Conservation (phyloP, 30 jellyfish, hydroid and myxozoan species). For the Aurelia sp. region DNA sequence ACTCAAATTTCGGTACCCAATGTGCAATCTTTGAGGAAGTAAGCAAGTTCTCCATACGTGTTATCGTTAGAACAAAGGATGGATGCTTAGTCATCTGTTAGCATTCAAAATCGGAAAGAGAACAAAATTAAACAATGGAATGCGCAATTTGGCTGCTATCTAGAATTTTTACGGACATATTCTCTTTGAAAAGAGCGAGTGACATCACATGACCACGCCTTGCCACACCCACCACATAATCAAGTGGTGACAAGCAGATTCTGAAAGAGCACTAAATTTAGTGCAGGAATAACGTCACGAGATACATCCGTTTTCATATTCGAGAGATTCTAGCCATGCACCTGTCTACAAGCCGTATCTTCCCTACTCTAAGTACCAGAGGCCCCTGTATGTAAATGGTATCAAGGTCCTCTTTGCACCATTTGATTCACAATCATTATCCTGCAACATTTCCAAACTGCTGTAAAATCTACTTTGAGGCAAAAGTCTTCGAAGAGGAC, state of each 20-base stretch:
- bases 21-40: constrained; percentile 4
- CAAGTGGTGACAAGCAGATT: background rate
- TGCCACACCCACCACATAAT: constrained; percentile 46
- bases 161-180: background rate
- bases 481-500: no score
- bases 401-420: no score
- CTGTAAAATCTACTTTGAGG: no score
- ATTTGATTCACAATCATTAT: no score
- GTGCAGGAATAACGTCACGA: background rate
- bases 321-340: no score
- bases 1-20: constrained; percentile 15
- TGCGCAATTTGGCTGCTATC: no score
- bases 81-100: background rate
- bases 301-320: no score
- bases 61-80: background rate
- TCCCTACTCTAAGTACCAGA: no score
- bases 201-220: constrained; percentile 53
- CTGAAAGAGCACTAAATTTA: constrained; percentile 63
- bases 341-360: no score
- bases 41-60: background rate
- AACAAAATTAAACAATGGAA: no score
- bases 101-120: background rate
- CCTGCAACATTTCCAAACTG: no score
- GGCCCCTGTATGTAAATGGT: no score
- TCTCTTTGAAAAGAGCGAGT: constrained; percentile 38